These are phyloP conservation scores for Melanostigma gelatinosum DNA, from an alignment of 2,113 vertebrate genomes.

Conservation along the genomic window DNA sequence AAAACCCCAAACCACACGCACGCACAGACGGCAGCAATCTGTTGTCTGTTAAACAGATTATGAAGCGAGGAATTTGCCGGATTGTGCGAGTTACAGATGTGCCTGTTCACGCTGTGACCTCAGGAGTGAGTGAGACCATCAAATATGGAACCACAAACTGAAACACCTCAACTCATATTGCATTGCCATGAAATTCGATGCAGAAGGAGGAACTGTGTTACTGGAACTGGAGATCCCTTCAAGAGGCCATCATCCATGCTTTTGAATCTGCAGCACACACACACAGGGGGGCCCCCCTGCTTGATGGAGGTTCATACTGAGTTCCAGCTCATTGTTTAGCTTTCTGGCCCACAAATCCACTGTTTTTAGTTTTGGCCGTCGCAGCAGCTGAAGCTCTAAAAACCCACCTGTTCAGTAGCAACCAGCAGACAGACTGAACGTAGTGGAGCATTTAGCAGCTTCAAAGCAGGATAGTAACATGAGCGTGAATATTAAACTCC, in stretches of 20 bases:
- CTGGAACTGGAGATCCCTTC: neutral
- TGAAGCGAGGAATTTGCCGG: constrained; percentile 17
- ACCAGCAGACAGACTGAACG: neutral
- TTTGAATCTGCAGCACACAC: too few relatives aligned
- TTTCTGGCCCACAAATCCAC: neutral
- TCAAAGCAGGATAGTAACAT: neutral
- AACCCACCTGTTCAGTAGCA: neutral
- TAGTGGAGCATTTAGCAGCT: neutral
- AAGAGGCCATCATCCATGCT: neutral
- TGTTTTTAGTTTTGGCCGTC: neutral
- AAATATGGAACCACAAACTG: neutral
- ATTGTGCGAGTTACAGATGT: constrained; percentile 39
- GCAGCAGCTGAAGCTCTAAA: neutral
- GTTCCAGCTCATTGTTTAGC: neutral
- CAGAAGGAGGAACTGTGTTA: neutral
- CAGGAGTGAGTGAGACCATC: neutral
- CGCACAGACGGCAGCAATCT: constrained; percentile 51
- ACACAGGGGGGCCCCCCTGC: neutral
- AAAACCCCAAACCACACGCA: constrained; percentile 29
- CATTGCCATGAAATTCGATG: neutral
- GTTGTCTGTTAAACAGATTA: constrained; percentile 58
- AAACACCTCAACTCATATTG: neutral
- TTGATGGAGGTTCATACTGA: neutral
- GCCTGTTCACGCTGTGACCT: constrained; percentile 4
- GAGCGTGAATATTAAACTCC: neutral